These are phyloP conservation scores for Lemur catta DNA, from an alignment of 2,797 vertebrate genomes.

Conservation along the genomic window DNA sequence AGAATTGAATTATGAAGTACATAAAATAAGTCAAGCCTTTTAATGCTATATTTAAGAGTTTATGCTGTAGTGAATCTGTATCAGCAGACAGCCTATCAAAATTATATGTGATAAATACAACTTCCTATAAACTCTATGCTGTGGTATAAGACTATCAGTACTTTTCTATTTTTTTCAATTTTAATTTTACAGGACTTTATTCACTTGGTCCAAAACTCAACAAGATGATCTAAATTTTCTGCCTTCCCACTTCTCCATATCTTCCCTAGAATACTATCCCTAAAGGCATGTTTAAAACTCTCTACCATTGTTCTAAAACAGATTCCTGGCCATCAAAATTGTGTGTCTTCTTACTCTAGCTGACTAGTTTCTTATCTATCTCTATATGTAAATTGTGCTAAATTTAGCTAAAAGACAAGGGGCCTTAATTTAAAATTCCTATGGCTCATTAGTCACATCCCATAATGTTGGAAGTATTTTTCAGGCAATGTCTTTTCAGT, in stretches of 20 bases:
- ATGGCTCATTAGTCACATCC: slow-evolving; percentile 40
- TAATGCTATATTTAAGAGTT: background rate
- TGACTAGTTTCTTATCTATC: slow-evolving; percentile 44
- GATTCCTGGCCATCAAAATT: background rate
- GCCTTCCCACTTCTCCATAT: background rate
- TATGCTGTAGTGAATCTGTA: background rate
- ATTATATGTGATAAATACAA: background rate
- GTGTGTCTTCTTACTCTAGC: background rate
- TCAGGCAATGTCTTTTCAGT: background rate
- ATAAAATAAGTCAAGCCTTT: background rate
- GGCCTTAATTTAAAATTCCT: slow-evolving; percentile 57
- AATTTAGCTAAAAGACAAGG: slow-evolving; percentile 61
- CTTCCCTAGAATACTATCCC: background rate
- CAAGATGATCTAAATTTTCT: background rate
- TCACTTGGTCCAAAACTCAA: background rate
- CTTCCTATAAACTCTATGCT: background rate
- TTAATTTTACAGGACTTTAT: background rate
- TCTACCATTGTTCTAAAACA: background rate
- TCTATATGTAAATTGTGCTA: slow-evolving; percentile 42
- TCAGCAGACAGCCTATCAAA: background rate
- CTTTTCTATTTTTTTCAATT: background rate
- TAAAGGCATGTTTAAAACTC: background rate
- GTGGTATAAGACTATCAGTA: background rate
- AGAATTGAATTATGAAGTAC: background rate
- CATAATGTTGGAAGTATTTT: slow-evolving; percentile 12